A percentile compares a stretch with the other conserved stretches of the same genome.
phyloP scores from a whole-genome alignment of 2,797 vertebrate genomes.

The Molossus molossus region DNA sequence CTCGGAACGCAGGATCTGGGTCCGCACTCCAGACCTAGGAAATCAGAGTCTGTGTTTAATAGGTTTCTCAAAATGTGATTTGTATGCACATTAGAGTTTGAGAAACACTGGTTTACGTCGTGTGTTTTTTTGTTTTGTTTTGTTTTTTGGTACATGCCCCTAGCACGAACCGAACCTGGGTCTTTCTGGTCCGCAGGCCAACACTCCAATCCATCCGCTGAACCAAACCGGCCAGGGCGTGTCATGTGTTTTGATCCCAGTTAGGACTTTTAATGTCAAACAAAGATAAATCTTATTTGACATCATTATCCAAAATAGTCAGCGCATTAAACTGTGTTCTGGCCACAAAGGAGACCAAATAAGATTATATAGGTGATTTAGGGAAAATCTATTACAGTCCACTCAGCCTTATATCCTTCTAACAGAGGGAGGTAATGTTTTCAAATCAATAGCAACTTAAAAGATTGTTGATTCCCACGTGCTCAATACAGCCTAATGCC shows the following conservation, averaged over 20 bases:
- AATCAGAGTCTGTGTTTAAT: not conserved
- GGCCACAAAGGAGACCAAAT: not conserved
- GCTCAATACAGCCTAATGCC: not conserved
- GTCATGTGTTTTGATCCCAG: not conserved
- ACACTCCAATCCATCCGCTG: no score
- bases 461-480: not conserved
- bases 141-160: no score
- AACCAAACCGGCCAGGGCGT: no score
- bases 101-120: not conserved
- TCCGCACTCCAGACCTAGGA: not conserved
- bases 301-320: not conserved
- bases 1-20: not conserved
- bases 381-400: not conserved
- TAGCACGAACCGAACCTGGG: no score
- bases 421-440: not conserved
- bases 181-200: no score
- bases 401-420: not conserved
- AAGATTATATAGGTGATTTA: constrained; percentile 7
- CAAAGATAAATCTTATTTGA: constrained; percentile 19
- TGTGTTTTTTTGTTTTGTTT: no score
- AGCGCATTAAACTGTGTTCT: constrained; percentile 12
- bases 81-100: not conserved
- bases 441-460: not conserved
- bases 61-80: not conserved
- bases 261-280: constrained; percentile 21